Base-by-base conservation (phyloP, 2,797 vertebrate genomes). In the Babyrousa celebensis region DNA sequence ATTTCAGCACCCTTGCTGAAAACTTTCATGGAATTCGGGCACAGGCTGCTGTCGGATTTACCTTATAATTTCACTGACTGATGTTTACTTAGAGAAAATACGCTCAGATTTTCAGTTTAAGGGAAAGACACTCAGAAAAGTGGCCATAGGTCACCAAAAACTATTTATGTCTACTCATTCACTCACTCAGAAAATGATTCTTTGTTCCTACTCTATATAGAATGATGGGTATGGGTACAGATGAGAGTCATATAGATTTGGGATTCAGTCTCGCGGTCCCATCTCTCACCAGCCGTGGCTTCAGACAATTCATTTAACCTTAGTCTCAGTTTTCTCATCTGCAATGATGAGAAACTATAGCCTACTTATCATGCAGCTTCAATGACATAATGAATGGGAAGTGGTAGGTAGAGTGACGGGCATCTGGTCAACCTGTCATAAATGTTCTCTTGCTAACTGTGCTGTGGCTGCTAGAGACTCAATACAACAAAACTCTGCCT, bases 31-130 rank as follows among this genome's bases (percentile, higher is more conserved):
- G 16, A 60, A 80, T 5, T 86, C 4, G 36, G 70, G 7, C 85
- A 18, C 12, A 60, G 63, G 52, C 58, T 10, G 20, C 25, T 36
- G 15, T 70, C 58, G 14, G 16, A 43, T 56, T 71, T 6, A 71
- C 40, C 63, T 79, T 32, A 52, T 1, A 17, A 48, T 56, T 36
- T 43, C 58, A 74, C 6, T 32, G 56, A 54, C 15, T 9, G 52
- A 62, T 32, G 54, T 91, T 84, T 52, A 78, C 20, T 56, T 83
- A 43, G 52, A 91, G 84, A 48, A 58, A 54, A 84, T 14, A 67
- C 0, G 12, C 48, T 91, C 52, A 12, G 18, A 36, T 82, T 95
- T 91, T 80, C 62, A 48, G 71, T 94, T 92, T 82, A 79, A 85
- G 54, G 36, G 52, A 84, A 74, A 89, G 16, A 23, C 6, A 40